Evolutionary conservation across 2,113 vertebrate genomes (phyloP).

Genomic region (Pelobates fuscus): DNA sequence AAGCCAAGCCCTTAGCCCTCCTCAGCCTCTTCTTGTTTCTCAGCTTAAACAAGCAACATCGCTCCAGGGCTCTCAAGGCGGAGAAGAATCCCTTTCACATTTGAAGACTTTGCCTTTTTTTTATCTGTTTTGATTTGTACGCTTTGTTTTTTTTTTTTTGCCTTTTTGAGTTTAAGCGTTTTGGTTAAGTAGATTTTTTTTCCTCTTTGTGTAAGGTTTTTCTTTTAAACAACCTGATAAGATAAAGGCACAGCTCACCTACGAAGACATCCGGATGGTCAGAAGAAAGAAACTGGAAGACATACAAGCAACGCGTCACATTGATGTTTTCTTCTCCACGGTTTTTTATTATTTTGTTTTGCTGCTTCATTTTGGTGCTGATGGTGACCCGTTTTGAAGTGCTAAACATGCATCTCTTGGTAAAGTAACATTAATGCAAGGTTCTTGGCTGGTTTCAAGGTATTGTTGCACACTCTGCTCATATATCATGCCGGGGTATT

Average conservation of each 20-base stretch:
- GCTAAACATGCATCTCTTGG: slow-evolving; percentile 61
- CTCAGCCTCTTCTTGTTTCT: slow-evolving; percentile 81
- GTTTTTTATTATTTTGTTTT: background rate
- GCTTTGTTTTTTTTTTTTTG: no score
- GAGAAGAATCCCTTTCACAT: slow-evolving; percentile 23
- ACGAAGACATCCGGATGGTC: slow-evolving; percentile 43
- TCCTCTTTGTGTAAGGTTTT: background rate
- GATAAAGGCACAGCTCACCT: slow-evolving; percentile 53
- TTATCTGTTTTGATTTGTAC: slow-evolving; percentile 9
- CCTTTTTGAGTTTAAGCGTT: background rate
- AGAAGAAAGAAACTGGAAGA: slow-evolving; percentile 16
- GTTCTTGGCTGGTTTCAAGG: slow-evolving; percentile 42
- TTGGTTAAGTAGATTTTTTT: slow-evolving; percentile 7
- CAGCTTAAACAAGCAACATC: slow-evolving; percentile 74
- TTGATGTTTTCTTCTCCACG: background rate
- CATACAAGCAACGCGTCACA: background rate
- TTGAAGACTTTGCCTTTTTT: slow-evolving; percentile 49
- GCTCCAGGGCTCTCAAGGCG: slow-evolving; percentile 57
- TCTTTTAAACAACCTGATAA: slow-evolving; percentile 41
- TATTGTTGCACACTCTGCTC: slow-evolving; percentile 13
- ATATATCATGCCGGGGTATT: background rate
- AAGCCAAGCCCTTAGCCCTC: slow-evolving; percentile 88
- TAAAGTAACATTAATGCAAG: slow-evolving; percentile 47
- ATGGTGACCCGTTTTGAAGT: slow-evolving; percentile 53
- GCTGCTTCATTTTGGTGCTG: slow-evolving; percentile 33